Percentiles rank a stretch among this genome's conserved stretches.
phyloP scores from a whole-genome alignment of 2,888 invertebrate genomes.

The Hetaerina titia region DNA sequence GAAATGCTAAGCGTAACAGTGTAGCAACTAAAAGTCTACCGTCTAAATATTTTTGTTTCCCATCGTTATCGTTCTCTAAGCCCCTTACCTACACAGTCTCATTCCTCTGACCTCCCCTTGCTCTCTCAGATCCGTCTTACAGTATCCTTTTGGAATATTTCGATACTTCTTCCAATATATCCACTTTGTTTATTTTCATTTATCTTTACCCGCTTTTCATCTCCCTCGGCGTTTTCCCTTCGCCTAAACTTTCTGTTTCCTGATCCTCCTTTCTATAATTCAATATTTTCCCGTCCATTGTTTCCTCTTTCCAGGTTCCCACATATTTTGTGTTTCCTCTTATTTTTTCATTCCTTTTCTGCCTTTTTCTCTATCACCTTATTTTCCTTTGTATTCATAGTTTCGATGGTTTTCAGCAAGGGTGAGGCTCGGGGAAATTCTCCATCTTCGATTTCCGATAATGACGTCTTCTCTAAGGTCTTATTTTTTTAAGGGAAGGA shows the following conservation, averaged over 20 bases:
- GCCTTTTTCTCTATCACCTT: background rate
- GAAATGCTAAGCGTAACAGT: no score
- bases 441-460: conserved; percentile 13
- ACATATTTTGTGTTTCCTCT: background rate
- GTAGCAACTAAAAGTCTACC: background rate
- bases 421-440: background rate
- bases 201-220: background rate
- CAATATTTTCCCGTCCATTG: background rate
- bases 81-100: background rate
- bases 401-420: background rate
- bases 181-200: background rate
- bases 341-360: background rate
- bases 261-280: background rate
- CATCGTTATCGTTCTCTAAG: background rate
- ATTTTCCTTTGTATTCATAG: background rate
- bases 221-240: background rate
- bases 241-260: background rate
- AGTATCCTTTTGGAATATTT: background rate
- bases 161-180: background rate
- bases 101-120: background rate
- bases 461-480: background rate
- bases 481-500: background rate
- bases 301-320: background rate
- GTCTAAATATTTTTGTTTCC: background rate
- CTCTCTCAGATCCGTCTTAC: background rate